Percentiles rank a stretch among this genome's conserved stretches.
phyloP scores from a whole-genome alignment of 2,888 invertebrate species.

The Iphiclides podalirius region DNA sequence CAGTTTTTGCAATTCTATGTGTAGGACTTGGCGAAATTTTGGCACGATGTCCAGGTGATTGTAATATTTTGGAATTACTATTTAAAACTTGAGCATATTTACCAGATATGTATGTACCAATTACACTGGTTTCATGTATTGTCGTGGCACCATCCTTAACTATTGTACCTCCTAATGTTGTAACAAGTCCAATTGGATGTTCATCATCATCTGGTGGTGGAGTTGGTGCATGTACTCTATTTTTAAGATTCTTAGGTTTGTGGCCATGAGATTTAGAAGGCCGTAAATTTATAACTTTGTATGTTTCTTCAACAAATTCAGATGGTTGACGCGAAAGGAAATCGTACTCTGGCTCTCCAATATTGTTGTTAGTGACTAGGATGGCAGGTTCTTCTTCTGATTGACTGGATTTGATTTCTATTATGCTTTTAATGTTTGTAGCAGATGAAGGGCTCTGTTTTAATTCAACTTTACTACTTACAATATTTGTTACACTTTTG shows the following conservation, averaged over 20 bases:
- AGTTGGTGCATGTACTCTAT: conserved; percentile 60
- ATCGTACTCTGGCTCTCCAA: conserved; percentile 91
- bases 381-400: conserved; percentile 80
- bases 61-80: conserved; percentile 86
- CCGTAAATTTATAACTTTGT: conserved; percentile 88
- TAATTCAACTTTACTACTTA: conserved; percentile 73
- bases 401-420: conserved; percentile 74
- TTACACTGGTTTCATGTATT: conserved; percentile 93
- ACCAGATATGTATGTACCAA: conserved; percentile 92
- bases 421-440: conserved; percentile 75
- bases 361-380: conserved; percentile 84
- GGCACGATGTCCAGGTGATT: conserved; percentile 70
- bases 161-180: conserved; percentile 90
- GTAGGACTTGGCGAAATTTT: conserved; percentile 85
- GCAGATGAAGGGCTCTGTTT: conserved; percentile 58
- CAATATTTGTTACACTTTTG: conserved; percentile 61
- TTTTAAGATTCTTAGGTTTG: conserved; percentile 70
- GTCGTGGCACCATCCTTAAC: conserved; percentile 91
- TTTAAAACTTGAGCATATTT: conserved; percentile 94
- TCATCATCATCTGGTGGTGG: conserved; percentile 79
- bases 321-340: conserved; percentile 91
- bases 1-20: conserved; percentile 87
- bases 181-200: conserved; percentile 89
- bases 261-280: conserved; percentile 81
- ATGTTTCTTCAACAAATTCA: conserved; percentile 92